Percentiles rank a stretch among this genome's conserved stretches.
Conservation (phyloP, 1,140 invertebrate genomes). For the Macrobrachium nipponense region DNA sequence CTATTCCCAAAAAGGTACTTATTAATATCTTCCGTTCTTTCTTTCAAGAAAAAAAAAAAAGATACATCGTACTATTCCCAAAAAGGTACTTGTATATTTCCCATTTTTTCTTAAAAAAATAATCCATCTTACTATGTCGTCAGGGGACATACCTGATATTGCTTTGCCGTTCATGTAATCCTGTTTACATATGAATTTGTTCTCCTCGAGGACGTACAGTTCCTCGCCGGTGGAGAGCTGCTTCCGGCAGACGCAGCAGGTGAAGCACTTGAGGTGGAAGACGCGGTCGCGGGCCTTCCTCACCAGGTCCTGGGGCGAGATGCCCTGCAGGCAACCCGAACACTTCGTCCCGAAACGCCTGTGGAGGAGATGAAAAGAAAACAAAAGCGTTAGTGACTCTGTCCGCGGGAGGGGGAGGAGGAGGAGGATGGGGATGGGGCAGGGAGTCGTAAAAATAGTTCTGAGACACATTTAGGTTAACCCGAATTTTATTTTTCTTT, state of each 20-base stretch:
- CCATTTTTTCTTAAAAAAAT: neutral
- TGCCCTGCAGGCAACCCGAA: constrained; percentile 93
- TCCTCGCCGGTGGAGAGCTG: constrained; percentile 97
- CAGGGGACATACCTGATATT: constrained; percentile 31
- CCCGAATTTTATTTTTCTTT: no score
- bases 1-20: no score
- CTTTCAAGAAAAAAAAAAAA: neutral
- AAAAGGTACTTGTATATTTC: no score
- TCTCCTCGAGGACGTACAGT: constrained; percentile 96
- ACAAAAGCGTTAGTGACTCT: no score
- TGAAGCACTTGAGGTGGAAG: constrained; percentile 98
- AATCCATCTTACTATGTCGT: neutral
- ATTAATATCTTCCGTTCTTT: no score
- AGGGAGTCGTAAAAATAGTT: no score
- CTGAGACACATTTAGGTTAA: no score
- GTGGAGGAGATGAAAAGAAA: no score
- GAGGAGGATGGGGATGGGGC: no score
- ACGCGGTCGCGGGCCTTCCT: constrained; percentile 95
- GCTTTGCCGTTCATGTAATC: constrained; percentile 90
- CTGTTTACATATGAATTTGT: constrained; percentile 98
- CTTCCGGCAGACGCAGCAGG: constrained; percentile 95
- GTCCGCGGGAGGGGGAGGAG: no score
- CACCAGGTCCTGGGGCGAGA: constrained; percentile 95
- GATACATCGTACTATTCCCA: no score
- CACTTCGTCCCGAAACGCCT: constrained; percentile 85